phyloP scores from a whole-genome alignment of 1,140 invertebrate species.

The Aphelinus atriplicis region DNA sequence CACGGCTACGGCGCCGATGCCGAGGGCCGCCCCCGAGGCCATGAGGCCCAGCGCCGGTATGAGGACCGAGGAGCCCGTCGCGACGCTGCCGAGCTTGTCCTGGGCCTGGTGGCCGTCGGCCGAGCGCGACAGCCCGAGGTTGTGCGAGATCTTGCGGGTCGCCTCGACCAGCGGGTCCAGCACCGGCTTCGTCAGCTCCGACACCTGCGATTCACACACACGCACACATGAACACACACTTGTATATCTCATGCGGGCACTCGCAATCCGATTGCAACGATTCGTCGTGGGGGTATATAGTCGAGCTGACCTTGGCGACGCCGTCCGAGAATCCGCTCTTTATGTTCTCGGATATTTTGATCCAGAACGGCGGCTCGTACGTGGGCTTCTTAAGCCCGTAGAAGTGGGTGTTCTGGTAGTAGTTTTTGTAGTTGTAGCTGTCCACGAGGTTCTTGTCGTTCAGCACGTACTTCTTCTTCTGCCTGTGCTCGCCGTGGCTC shows the following conservation, averaged over 20 bases:
- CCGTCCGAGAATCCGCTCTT: conserved; percentile 77
- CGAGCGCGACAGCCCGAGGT: conserved; percentile 71
- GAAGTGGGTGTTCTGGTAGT: conserved; percentile 60
- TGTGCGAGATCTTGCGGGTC: conserved; percentile 80
- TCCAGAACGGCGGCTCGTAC: conserved; percentile 74
- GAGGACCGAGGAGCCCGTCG: conserved; percentile 68
- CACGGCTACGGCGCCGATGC: conserved; percentile 80
- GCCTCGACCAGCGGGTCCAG: conserved; percentile 79
- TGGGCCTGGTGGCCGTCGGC: conserved; percentile 65
- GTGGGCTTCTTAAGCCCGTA: conserved; percentile 58
- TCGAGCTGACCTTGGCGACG: conserved; percentile 67
- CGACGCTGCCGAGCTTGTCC: conserved; percentile 76
- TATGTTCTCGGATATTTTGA: conserved; percentile 76
- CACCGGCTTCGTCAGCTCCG: conserved; percentile 76
- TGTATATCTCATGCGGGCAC: no score
- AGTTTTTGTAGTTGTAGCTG: conserved; percentile 57
- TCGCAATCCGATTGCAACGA: no score
- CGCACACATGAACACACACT: no score
- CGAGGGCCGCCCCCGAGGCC: conserved; percentile 80
- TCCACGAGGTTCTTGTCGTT: conserved; percentile 58
- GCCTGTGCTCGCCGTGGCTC: conserved; percentile 52
- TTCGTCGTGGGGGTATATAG: background rate
- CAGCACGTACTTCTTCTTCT: conserved; percentile 61
- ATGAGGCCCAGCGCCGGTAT: conserved; percentile 80
- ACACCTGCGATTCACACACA: conserved; percentile 54